Evolutionary conservation across 2,797 vertebrate genomes (phyloP), one percentile per base, ranked within the genome.

Genomic region (Coluber constrictor): DNA sequence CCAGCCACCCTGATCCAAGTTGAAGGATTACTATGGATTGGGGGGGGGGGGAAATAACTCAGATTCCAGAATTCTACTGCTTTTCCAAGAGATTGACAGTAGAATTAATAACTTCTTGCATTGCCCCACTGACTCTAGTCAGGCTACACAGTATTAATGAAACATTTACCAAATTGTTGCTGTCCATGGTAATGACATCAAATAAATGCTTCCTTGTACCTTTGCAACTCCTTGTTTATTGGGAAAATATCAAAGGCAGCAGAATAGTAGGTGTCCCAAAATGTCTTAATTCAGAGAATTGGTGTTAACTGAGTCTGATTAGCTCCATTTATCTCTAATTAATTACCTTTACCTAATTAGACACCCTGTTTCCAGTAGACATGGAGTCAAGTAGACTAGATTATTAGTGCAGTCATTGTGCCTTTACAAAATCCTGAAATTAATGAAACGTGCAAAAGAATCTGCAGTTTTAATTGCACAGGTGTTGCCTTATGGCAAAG

Each of bases 341-440:
- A 99, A 99, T 99, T 99, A 99, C 98, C 98, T 99, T 98, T 99
- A 98, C 98, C 98, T 99, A 99, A 99, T 99, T 99, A 99, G 99
- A 99, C 98, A 98, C 98, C 98, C 98, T 98, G 98, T 99, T 99
- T 99, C 98, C 96, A 97, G 98, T 97, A 98, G 98, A 99, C 99
- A 98, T 94, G 98, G 98, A 99, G 99, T 99, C 99, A 99, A 99
- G 99, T 99, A 99, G 99, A 98, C 98, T 98, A 99, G 98, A 99
- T 99, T 99, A 99, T 99, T 99, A 99, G 99, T 98, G 98, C 98
- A 98, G 98, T 99, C 99, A 98, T 98, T 98, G 99, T 98, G 98
- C 98, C 98, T 99, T 98, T 99, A 98, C 98, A 98, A 98, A 99
- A 98, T 98, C 98, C 98, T 98, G 98, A 99, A 99, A 99, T 99